phyloP scores from a whole-genome alignment of 1,140 invertebrate genomes.

The Diachasma alloeum region DNA sequence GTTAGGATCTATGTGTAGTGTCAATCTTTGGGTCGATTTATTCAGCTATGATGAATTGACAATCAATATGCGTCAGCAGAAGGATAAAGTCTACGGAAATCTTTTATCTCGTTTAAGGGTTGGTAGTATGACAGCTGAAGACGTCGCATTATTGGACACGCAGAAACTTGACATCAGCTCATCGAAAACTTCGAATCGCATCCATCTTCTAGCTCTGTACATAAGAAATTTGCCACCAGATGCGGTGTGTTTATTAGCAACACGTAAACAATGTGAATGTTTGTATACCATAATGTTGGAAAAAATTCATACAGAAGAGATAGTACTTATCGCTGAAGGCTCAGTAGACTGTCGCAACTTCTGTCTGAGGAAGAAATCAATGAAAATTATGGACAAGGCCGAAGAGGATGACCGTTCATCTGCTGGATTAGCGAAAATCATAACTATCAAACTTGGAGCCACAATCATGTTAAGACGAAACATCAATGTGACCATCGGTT shows the following conservation, averaged over 20 bases:
- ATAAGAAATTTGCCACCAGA: constrained; percentile 24
- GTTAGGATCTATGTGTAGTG: constrained; percentile 29
- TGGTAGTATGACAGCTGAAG: constrained; percentile 21
- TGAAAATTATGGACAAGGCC: constrained; percentile 2
- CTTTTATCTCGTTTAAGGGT: constrained; percentile 31
- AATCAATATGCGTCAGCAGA: constrained; percentile 40
- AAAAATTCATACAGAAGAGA: constrained; percentile 2
- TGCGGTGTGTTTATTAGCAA: constrained; percentile 29
- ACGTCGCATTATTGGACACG: constrained; percentile 22
- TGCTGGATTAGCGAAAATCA: constrained; percentile 28
- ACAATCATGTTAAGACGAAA: constrained; percentile 50
- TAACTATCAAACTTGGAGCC: constrained; percentile 44
- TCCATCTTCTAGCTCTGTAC: constrained; percentile 27
- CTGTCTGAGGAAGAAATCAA: constrained; percentile 13
- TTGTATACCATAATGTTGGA: constrained; percentile 16
- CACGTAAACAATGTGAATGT: constrained; percentile 6
- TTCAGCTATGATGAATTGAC: constrained; percentile 39
- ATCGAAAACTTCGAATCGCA: constrained; percentile 7
- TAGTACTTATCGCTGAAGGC: constrained; percentile 7
- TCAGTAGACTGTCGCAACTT: neutral
- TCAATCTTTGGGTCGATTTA: constrained; percentile 35
- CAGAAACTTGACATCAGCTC: constrained; percentile 27
- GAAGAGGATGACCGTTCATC: constrained; percentile 4
- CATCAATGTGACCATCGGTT: constrained; percentile 47
- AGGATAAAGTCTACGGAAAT: constrained; percentile 31